A percentile compares a stretch with the other conserved stretches of the same genome.
phyloP scores from a whole-genome alignment of 2,113 vertebrate genomes.

The Meriones unguiculatus region DNA sequence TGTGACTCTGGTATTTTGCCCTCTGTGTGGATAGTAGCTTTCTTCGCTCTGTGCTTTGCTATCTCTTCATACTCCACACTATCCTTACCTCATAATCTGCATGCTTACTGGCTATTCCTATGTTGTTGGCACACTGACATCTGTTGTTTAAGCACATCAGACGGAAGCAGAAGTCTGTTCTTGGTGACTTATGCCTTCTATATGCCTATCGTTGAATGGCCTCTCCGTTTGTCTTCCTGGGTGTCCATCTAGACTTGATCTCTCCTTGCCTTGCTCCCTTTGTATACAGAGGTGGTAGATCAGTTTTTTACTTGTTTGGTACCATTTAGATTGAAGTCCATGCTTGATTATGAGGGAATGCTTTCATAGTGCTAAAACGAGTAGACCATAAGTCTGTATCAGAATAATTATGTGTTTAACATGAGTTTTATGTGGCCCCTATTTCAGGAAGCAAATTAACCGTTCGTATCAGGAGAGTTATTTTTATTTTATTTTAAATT shows the following conservation, averaged over 20 bases:
- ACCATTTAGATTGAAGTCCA: background rate
- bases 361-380: background rate
- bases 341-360: background rate
- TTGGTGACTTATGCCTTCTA: background rate
- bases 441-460: slow-evolving; percentile 39
- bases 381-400: background rate
- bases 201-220: background rate
- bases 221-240: background rate
- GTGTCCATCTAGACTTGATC: background rate
- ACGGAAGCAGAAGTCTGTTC: background rate
- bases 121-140: background rate
- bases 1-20: background rate
- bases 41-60: background rate
- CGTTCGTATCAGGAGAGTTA: background rate
- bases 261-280: background rate
- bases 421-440: slow-evolving; percentile 9
- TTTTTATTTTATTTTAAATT: background rate
- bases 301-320: background rate
- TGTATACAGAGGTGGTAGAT: background rate
- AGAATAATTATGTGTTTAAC: background rate
- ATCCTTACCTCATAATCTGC: background rate
- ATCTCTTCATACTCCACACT: background rate
- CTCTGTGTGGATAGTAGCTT: background rate
- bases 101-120: background rate
- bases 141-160: background rate